Percentiles rank a stretch among this genome's conserved stretches.
Conservation (phyloP, 2,888 invertebrate species). For the Falcaria lacertinaria region DNA sequence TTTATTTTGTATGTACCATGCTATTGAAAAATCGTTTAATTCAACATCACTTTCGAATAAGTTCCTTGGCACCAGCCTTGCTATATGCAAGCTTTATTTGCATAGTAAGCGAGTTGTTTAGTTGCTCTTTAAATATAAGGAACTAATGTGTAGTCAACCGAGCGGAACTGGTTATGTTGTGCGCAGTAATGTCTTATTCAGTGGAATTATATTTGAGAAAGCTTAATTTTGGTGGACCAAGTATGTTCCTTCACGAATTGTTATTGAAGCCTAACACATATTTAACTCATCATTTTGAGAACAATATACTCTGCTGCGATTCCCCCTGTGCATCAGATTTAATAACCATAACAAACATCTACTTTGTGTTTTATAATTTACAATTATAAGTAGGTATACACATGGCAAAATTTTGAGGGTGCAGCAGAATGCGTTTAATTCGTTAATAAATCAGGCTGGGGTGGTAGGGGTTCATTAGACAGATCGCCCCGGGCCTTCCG, state of each 20-base stretch:
- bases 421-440: constrained; percentile 78
- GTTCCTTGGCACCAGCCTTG: constrained; percentile 30
- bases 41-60: constrained; percentile 34
- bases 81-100: constrained; percentile 46
- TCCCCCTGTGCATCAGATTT: background rate
- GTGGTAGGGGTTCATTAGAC: constrained; percentile 74
- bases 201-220: constrained; percentile 26
- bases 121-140: constrained; percentile 50
- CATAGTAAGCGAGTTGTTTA: constrained; percentile 53
- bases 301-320: background rate
- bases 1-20: constrained; percentile 5
- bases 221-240: background rate
- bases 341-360: constrained; percentile 6
- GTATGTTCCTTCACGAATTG: background rate
- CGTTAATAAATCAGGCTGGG: constrained; percentile 78
- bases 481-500: constrained; percentile 74
- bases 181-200: constrained; percentile 29
- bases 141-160: constrained; percentile 44
- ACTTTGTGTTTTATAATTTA: constrained; percentile 20
- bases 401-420: constrained; percentile 56
- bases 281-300: background rate
- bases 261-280: background rate
- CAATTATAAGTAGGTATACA: constrained; percentile 21
- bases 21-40: constrained; percentile 21
- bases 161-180: constrained; percentile 43